A percentile compares a stretch with the other conserved stretches of the same genome.
Evolutionary conservation across 2,888 invertebrate species (phyloP).

Genomic region (Escarpia spicata): DNA sequence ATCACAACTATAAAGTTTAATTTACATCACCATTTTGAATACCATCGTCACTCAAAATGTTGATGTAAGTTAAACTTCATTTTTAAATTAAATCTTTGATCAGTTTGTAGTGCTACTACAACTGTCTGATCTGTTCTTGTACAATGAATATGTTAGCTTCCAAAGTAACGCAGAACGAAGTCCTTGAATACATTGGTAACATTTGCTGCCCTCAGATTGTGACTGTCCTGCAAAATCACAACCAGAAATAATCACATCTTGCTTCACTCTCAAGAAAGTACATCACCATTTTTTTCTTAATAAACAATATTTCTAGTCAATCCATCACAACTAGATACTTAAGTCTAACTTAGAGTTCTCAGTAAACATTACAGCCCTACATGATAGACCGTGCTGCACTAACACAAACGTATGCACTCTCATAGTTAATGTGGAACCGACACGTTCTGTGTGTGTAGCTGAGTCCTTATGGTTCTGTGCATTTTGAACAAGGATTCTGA

Average conservation of each 20-base stretch:
- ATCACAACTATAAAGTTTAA: too few species aligned
- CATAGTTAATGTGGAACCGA: background rate
- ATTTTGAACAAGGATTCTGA: background rate
- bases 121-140: background rate
- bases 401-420: background rate
- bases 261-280: background rate
- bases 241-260: constrained; percentile 6
- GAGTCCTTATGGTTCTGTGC: background rate
- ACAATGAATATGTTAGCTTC: background rate
- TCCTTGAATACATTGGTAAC: background rate
- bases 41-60: too few species aligned
- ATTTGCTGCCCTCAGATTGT: background rate
- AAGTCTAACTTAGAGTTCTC: background rate
- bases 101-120: background rate
- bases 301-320: background rate
- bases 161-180: background rate
- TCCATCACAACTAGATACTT: background rate
- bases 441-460: background rate
- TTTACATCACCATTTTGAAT: too few species aligned
- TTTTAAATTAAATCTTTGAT: background rate
- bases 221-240: constrained; percentile 13
- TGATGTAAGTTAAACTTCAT: too few species aligned
- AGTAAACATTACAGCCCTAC: background rate
- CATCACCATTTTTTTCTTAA: background rate
- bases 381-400: background rate